phyloP scores from a whole-genome alignment of 2,797 vertebrate genomes.

The Saxicola maurus region DNA sequence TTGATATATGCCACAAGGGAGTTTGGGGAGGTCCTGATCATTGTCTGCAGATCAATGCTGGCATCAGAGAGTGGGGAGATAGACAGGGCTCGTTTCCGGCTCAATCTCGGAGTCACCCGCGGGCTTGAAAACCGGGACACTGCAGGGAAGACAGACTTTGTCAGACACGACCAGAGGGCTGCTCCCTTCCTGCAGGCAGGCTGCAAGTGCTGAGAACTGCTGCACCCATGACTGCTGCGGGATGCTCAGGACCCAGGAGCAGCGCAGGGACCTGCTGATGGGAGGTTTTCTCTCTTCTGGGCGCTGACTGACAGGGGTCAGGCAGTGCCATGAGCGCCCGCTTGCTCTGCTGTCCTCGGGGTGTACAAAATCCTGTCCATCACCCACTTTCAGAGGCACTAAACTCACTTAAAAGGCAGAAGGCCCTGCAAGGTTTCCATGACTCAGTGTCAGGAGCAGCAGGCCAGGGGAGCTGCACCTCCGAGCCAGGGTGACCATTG shows the following conservation, averaged over 20 bases:
- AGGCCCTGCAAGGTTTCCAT: background rate
- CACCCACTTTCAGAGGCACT: background rate
- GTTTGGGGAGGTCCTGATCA: constrained; percentile 95
- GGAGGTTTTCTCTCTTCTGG: background rate
- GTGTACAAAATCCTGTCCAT: background rate
- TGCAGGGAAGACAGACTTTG: constrained; percentile 52
- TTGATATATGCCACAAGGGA: constrained; percentile 96
- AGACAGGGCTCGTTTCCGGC: constrained; percentile 89
- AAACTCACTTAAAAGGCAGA: constrained; percentile 20
- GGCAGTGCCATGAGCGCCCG: accelerated
- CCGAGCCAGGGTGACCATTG: background rate
- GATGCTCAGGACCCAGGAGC: background rate
- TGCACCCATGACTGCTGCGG: background rate
- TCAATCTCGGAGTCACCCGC: constrained; percentile 84
- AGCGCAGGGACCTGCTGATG: accelerated
- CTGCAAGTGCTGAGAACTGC: background rate
- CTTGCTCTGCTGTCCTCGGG: background rate
- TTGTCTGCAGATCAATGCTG: constrained; percentile 94
- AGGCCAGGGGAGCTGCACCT: background rate
- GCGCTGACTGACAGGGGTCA: background rate
- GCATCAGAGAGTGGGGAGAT: constrained; percentile 91
- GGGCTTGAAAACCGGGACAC: constrained; percentile 92
- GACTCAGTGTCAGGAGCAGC: background rate
- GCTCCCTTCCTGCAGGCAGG: background rate
- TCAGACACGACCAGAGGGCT: background rate